Base-by-base conservation (phyloP, 2,888 invertebrate genomes). In the Leptinotarsa juncta region DNA sequence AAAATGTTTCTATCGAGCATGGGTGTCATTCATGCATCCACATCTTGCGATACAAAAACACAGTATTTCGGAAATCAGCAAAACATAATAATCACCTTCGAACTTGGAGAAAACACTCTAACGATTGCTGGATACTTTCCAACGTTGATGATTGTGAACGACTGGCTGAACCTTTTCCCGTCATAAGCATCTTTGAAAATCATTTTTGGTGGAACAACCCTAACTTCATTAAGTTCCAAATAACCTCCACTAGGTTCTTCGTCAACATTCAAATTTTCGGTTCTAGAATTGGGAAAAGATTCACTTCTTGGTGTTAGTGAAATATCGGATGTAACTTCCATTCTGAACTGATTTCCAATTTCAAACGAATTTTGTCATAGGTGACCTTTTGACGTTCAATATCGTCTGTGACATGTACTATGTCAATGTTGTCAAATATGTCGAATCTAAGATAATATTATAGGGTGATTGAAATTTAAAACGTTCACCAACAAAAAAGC, bases 111-210 rank as follows among this genome's bases (percentile, higher is more conserved):
- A 16, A 83, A 75, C 18, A 89, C 84, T 78, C 85, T 82, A 4
- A 89, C 79, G 71, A 83, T 79, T 1, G 86, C 87, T 0, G 82
- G 76, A 32, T 82, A 82, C 14, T 80, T 82, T 4, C 89, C 88
- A 14, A 82, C 77, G 77, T 89, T 89, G 71, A 84, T 85, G 15
- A 89, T 84, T 0, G 77, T 84, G 23, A 89, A 75, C 3, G 78
- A 80, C 75, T 86, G 79, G 2, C 81, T 74, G 75, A 86, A 87
- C 2, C 74, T 77, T 67, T 88, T 85, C 7, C 89, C 89, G 78
- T 89, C 89, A 66, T 84, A 87, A 5, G 89, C 88, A 77, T 88
- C 86, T n/a, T 79, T 79, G 74, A 89, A 89, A 62, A 84, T 78
- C 79, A 89, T 85, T n/a, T 76, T 82, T 48, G 80, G 76, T 3